Base-by-base conservation (phyloP, 2,888 invertebrate genomes). In the Odontocerum albicorne region DNA sequence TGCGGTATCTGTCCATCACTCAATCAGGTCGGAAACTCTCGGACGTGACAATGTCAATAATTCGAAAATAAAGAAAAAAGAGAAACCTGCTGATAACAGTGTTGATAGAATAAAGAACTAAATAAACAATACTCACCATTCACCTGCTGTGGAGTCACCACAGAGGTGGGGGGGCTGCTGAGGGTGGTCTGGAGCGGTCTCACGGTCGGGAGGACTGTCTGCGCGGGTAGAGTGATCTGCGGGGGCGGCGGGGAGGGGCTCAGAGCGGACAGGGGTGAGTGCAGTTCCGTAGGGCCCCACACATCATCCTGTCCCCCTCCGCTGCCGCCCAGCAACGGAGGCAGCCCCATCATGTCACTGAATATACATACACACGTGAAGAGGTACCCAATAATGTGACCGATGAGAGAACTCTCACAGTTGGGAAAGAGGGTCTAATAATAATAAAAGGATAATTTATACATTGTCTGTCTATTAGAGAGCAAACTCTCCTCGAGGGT, bases 121-220 rank as follows among this genome's bases (percentile, higher is more conserved):
- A 27, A 27, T 27, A 7, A 27, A 7, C 6, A 27, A 7, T 13
- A 38, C 38, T 38, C 38, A 38, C 38, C 38, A 3, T 12, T 38
- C 13, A 17, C 7, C 15, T 15, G 12, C 8, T 38, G 7, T 13
- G 13, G 4, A 16, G 38, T 15, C 10, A 16, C n/a, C 15, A 16
- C 38, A 16, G 38, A 16, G 38, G 17, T 38, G 38, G 15, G 38
- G 16, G 4, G 38, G 38, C 8, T 38, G 38, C 15, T 38, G 38
- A n/a, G n/a, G 6, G 10, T 15, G 4, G 10, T 15, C 12, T 38
- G 38, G 4, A 16, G 38, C 10, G 15, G 15, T 4, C 6, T 4
- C 64, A 66, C 66, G 1, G 68, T 67, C 40, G 70, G 68, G 4
- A 60, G 66, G 12, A 35, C 46, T 6, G 50, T 45, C 8, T 12